Evolutionary conservation across 2,113 vertebrate genomes (phyloP).

Genomic region (Poicephalus meyeri): DNA sequence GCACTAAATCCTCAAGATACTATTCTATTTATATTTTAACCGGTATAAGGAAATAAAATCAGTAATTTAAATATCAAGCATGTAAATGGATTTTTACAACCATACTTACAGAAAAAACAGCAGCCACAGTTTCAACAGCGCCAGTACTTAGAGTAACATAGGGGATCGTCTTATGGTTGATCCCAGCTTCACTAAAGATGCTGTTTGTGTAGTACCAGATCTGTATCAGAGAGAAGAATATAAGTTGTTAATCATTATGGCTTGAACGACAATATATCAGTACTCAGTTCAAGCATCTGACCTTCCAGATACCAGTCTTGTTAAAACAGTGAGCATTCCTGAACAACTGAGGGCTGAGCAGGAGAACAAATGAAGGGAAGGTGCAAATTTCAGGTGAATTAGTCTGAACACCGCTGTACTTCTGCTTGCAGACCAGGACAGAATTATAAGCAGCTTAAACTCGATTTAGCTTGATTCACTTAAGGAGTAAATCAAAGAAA

Average conservation of each 20-base stretch:
- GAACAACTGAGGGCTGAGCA: accelerated
- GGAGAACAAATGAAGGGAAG: not conserved
- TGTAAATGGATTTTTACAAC: not conserved
- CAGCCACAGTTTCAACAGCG: constrained; percentile 83
- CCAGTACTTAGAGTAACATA: constrained; percentile 93
- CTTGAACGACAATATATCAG: not conserved
- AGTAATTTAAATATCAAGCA: not conserved
- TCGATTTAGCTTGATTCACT: constrained; percentile 1
- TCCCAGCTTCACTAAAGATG: constrained; percentile 86
- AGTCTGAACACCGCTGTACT: not conserved
- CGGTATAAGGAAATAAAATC: not conserved
- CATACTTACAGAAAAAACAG: constrained; percentile 89
- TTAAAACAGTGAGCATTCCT: not conserved
- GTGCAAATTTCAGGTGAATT: not conserved
- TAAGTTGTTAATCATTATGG: not conserved
- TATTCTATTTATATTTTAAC: not conserved
- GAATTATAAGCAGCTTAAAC: constrained; percentile 31
- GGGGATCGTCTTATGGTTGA: constrained; percentile 76
- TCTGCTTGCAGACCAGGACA: not conserved
- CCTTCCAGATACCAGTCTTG: not conserved
- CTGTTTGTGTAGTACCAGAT: constrained; percentile 97
- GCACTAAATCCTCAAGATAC: not conserved
- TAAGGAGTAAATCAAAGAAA: constrained; percentile 28
- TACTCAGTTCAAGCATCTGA: not conserved
- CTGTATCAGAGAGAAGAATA: constrained; percentile 64